Evolutionary conservation across 2,888 invertebrate species (phyloP).

Genomic region (Stenolophus ochropezus): DNA sequence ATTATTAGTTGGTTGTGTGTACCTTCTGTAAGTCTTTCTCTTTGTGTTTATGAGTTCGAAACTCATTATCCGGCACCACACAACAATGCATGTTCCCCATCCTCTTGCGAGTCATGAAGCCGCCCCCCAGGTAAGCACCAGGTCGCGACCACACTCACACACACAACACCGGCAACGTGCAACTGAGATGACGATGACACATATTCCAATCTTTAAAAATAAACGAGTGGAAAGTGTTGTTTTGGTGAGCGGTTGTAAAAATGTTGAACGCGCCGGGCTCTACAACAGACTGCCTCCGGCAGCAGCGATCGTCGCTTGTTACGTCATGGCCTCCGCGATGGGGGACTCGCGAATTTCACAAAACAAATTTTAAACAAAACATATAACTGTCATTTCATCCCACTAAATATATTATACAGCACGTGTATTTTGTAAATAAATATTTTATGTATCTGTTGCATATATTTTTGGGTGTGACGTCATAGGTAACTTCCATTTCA

Average conservation of each 20-base stretch:
- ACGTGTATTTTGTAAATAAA: too few relatives aligned
- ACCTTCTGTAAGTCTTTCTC: neutral
- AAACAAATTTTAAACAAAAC: too few relatives aligned
- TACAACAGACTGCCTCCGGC: conserved; percentile 25
- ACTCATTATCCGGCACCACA: conserved; percentile 43
- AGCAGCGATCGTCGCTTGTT: conserved; percentile 3
- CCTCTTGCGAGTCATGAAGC: conserved; percentile 5
- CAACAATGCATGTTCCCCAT: conserved; percentile 53
- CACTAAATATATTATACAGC: too few relatives aligned
- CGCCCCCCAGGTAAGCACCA: neutral
- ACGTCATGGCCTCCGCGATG: conserved; percentile 19
- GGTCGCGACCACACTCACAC: neutral
- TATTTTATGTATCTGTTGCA: too few relatives aligned
- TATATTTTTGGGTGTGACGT: neutral
- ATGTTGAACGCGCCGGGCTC: conserved; percentile 20
- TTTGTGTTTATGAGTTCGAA: conserved; percentile 2
- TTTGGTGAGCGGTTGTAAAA: conserved; percentile 49
- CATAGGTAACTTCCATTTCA: neutral
- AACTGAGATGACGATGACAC: conserved; percentile 56
- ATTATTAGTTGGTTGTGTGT: too few relatives aligned
- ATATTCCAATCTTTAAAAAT: conserved; percentile 54
- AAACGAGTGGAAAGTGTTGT: conserved; percentile 55
- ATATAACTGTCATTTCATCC: too few relatives aligned
- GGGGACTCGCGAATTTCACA: too few relatives aligned
- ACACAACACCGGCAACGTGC: neutral